A percentile compares a stretch with the other conserved stretches of the same genome.
Conservation (phyloP, 2,888 invertebrate species). For the Himalopsyche tibetana region DNA sequence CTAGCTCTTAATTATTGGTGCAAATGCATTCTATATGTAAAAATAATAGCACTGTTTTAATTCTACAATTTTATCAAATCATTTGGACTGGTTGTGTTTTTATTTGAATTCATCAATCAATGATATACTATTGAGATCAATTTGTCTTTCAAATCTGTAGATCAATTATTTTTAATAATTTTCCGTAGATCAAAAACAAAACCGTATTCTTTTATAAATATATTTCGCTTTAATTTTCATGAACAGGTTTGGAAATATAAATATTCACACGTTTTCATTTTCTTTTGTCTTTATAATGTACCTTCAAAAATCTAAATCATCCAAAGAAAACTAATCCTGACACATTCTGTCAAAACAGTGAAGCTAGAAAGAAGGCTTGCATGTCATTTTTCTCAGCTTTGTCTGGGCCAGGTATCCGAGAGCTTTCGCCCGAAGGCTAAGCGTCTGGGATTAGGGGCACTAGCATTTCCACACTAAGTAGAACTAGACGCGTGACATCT, state of each 20-base stretch:
- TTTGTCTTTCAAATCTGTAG: too few species aligned
- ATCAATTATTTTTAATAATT: too few species aligned
- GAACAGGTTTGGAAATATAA: background rate
- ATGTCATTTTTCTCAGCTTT: conserved; percentile 21
- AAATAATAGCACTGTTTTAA: too few species aligned
- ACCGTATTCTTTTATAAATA: too few species aligned
- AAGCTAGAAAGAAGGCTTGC: background rate
- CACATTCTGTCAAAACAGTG: conserved; percentile 22
- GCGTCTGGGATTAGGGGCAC: conserved; percentile 9
- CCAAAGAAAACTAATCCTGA: conserved; percentile 7
- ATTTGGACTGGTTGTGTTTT: too few species aligned
- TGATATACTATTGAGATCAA: too few species aligned
- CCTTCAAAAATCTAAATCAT: conserved; percentile 1
- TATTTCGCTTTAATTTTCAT: too few species aligned
- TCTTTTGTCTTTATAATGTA: background rate
- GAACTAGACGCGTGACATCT: conserved; percentile 35
- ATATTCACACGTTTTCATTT: background rate
- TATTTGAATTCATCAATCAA: too few species aligned
- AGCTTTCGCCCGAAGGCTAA: conserved; percentile 32
- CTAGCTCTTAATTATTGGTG: too few species aligned
- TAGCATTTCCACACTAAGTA: conserved; percentile 28
- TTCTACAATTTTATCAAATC: too few species aligned
- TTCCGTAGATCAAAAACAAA: too few species aligned
- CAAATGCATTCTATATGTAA: too few species aligned
- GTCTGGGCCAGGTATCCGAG: background rate